Evolutionary conservation across 1,140 invertebrate species (phyloP).

Genomic region (Leptinotarsa lineolata): DNA sequence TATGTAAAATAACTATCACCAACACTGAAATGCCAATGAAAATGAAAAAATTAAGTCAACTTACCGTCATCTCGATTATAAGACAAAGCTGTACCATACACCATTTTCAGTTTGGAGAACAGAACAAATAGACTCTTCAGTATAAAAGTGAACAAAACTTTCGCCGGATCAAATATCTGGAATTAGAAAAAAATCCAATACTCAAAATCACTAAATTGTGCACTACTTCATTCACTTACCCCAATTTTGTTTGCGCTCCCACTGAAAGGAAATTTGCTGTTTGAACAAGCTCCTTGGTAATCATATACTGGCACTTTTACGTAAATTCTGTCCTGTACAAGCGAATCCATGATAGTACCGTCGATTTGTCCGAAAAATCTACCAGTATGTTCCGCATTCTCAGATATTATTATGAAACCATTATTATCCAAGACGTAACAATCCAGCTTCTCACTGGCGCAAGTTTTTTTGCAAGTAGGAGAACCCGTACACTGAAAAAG

Average conservation of each 20-base stretch:
- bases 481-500: conserved; percentile 70
- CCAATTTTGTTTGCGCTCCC: conserved; percentile 59
- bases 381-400: conserved; percentile 80
- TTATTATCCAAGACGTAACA: conserved; percentile 93
- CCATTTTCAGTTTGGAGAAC: conserved; percentile 40
- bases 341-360: conserved; percentile 91
- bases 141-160: conserved; percentile 41
- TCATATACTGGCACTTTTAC: conserved; percentile 84
- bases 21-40: too few relatives aligned
- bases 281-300: conserved; percentile 75
- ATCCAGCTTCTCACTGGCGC: conserved; percentile 82
- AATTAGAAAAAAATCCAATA: conserved; percentile 23
- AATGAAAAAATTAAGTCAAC: neutral
- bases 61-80: conserved; percentile 53
- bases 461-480: conserved; percentile 77
- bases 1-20: too few relatives aligned
- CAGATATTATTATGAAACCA: conserved; percentile 90
- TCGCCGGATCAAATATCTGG: conserved; percentile 40
- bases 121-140: conserved; percentile 42
- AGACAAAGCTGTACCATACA: conserved; percentile 46
- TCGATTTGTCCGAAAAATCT: conserved; percentile 92
- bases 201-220: neutral
- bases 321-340: conserved; percentile 89
- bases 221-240: conserved; percentile 8
- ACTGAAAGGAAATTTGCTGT: conserved; percentile 73